Evolutionary conservation across 2,113 vertebrate genomes (phyloP).

Genomic region (Gallinago media): DNA sequence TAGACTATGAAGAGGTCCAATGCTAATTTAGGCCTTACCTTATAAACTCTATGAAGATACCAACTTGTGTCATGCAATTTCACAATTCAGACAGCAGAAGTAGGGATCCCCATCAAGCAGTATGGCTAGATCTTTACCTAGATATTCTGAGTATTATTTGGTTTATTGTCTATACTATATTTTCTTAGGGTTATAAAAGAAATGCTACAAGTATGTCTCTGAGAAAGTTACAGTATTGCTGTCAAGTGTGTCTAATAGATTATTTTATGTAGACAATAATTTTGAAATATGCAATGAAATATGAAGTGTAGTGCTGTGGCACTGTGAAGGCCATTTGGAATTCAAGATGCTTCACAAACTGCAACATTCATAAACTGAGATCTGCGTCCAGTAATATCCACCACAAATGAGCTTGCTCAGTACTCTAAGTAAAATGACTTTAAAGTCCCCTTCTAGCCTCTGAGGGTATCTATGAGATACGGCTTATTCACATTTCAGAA

Average conservation of each 20-base stretch:
- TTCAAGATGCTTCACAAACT: neutral
- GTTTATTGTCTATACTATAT: neutral
- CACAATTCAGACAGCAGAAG: neutral
- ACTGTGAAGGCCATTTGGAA: neutral
- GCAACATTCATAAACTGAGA: neutral
- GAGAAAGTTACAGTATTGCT: neutral
- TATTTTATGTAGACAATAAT: neutral
- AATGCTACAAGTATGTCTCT: neutral
- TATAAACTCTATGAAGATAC: neutral
- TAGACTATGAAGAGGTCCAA: neutral
- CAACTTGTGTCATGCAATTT: neutral
- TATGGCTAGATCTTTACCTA: neutral
- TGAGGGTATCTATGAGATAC: neutral
- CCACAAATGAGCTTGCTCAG: constrained; percentile 5
- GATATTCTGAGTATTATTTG: neutral
- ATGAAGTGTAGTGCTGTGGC: neutral
- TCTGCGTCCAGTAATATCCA: neutral
- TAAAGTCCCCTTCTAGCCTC: neutral
- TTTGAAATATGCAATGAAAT: neutral
- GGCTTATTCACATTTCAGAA: constrained; percentile 32
- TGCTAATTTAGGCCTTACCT: neutral
- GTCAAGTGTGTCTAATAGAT: neutral
- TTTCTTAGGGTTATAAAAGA: neutral
- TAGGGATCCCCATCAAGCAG: neutral
- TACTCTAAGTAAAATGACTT: neutral